These are phyloP conservation scores for Ameiurus melas DNA, from an alignment of 2,113 vertebrate species.

Conservation along the genomic window DNA sequence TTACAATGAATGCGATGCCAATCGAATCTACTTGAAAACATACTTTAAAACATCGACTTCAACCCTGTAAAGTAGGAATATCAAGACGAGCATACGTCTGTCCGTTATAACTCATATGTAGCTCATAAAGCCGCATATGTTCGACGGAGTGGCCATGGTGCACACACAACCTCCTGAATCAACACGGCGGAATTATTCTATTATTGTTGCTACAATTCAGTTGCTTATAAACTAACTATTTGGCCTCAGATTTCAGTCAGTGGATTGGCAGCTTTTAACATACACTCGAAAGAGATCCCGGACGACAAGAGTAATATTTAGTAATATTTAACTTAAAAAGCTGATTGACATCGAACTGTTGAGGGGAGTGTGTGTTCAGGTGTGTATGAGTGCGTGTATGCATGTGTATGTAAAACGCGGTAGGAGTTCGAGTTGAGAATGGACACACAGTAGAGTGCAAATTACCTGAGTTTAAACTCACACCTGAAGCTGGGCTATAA, in stretches of 20 bases:
- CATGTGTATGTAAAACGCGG: conserved; percentile 24
- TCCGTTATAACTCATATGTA: background rate
- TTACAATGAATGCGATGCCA: background rate
- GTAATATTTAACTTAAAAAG: background rate
- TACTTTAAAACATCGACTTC: background rate
- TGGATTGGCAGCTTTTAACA: conserved; percentile 23
- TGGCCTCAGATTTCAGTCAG: background rate
- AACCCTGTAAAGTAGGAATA: background rate
- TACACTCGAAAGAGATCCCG: conserved; percentile 41
- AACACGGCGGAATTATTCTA: background rate
- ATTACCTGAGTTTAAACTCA: conserved; percentile 97
- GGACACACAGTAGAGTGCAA: conserved; percentile 82
- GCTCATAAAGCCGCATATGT: background rate
- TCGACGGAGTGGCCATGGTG: background rate
- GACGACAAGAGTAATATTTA: background rate
- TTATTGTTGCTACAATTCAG: background rate
- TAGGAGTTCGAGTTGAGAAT: conserved; percentile 68
- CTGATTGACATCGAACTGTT: conserved; percentile 29
- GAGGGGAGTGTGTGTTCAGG: conserved; percentile 5
- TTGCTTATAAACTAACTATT: background rate
- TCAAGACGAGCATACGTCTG: too few species aligned
- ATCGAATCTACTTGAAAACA: background rate
- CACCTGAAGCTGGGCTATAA: conserved; percentile 89
- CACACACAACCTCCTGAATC: background rate
- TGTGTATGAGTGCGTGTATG: conserved; percentile 30